Percentiles rank a stretch among this genome's conserved stretches.
phyloP scores from a whole-genome alignment of 2,113 vertebrate species.

The Tyrannus savana region DNA sequence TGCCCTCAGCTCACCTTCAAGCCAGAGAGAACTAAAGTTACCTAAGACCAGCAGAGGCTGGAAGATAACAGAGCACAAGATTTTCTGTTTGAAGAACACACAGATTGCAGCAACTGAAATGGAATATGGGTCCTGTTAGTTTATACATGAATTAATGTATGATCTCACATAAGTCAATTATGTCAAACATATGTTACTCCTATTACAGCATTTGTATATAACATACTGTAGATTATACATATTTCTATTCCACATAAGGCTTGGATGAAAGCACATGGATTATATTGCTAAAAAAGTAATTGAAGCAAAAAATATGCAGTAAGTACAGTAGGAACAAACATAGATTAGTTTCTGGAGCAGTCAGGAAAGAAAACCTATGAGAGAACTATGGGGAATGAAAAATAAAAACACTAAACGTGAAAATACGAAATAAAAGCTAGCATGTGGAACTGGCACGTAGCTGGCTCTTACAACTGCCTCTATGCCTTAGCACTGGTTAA shows the following conservation, averaged over 20 bases:
- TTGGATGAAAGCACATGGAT: background rate
- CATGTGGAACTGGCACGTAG: background rate
- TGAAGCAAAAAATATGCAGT: background rate
- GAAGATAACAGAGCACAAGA: background rate
- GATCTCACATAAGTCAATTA: background rate
- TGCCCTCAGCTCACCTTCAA: slow-evolving; percentile 21
- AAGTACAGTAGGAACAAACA: background rate
- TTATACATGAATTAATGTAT: background rate
- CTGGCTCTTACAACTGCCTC: background rate
- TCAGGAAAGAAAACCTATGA: background rate
- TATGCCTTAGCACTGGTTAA: background rate
- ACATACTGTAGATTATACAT: slow-evolving; percentile 7
- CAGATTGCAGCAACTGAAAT: slow-evolving; percentile 9
- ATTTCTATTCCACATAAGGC: slow-evolving; percentile 25
- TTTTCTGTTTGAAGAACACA: background rate
- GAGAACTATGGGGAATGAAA: background rate
- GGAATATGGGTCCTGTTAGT: background rate
- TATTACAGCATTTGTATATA: slow-evolving; percentile 11
- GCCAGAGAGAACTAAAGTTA: background rate
- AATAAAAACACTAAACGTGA: background rate
- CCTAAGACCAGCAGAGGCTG: background rate
- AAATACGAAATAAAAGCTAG: background rate
- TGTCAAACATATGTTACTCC: slow-evolving; percentile 37
- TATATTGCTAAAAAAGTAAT: background rate
- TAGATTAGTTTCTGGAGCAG: background rate